Conservation (phyloP, 2,113 vertebrate genomes). For the Anguilla rostrata region DNA sequence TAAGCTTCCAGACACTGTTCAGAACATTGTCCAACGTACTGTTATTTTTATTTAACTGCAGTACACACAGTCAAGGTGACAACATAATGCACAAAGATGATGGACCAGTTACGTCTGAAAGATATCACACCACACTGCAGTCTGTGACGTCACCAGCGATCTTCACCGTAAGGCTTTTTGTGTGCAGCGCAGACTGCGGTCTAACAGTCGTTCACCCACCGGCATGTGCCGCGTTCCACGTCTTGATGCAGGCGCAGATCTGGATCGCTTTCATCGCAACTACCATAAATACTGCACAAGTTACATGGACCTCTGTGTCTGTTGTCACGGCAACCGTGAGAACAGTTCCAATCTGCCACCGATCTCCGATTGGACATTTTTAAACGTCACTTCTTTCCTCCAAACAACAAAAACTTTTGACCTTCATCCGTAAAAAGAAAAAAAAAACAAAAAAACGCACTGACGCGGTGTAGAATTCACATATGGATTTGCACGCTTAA, state of each 20-base stretch:
- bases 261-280: not conserved
- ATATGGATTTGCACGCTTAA: not conserved
- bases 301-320: not conserved
- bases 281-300: not conserved
- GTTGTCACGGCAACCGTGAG: not conserved
- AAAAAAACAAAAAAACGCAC: not conserved
- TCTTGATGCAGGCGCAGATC: not conserved
- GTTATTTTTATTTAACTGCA: not conserved
- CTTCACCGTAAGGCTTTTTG: conserved; percentile 5
- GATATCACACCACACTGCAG: not conserved
- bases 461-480: not conserved
- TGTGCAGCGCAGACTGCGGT: not conserved
- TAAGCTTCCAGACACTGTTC: not conserved
- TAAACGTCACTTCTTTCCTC: not conserved
- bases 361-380: not conserved
- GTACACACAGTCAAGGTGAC: not conserved
- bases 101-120: not conserved
- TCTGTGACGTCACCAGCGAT: not conserved
- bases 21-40: not conserved
- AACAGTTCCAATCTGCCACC: not conserved
- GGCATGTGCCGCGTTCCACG: not conserved
- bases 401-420: not conserved
- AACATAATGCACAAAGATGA: not conserved
- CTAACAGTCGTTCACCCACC: not conserved
- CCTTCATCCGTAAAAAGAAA: not conserved